Conservation (phyloP, 2,888 invertebrate genomes). For the Troides helena region DNA sequence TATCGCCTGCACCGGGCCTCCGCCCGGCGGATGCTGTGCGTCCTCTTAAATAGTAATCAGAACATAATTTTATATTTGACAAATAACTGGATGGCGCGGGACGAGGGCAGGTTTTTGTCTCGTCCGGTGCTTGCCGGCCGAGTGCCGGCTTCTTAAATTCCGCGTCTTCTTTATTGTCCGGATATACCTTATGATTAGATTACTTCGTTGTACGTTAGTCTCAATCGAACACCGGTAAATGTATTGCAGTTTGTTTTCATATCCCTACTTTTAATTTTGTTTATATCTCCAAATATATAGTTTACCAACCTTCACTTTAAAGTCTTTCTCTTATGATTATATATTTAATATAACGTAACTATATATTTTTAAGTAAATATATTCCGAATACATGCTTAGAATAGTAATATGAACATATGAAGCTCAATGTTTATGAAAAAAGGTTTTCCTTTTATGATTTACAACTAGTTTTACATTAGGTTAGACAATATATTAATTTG, state of each 20-base stretch:
- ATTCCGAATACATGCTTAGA: too few species aligned
- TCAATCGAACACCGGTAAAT: constrained; percentile 31
- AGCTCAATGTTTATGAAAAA: too few species aligned
- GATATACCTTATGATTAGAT: constrained; percentile 52
- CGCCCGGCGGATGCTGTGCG: constrained; percentile 51
- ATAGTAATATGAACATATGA: too few species aligned
- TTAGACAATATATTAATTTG: too few species aligned
- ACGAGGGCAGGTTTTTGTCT: constrained; percentile 56
- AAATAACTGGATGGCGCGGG: constrained; percentile 68
- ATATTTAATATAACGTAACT: neutral
- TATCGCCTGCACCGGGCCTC: constrained; percentile 69
- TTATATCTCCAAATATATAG: neutral
- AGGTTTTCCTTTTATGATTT: too few species aligned
- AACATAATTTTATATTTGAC: constrained; percentile 77
- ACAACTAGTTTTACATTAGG: too few species aligned
- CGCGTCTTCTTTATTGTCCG: constrained; percentile 45
- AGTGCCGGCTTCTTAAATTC: constrained; percentile 43
- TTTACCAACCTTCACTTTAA: neutral
- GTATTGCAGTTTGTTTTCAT: constrained; percentile 6
- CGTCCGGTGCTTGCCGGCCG: constrained; percentile 34
- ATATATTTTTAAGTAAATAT: neutral
- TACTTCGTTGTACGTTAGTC: constrained; percentile 57
- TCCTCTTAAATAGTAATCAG: constrained; percentile 73
- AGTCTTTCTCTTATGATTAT: neutral
- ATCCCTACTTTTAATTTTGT: neutral